Evolutionary conservation across 2,113 vertebrate genomes (phyloP), one percentile per base, ranked within the genome.

Genomic region (Nothocercus julius): DNA sequence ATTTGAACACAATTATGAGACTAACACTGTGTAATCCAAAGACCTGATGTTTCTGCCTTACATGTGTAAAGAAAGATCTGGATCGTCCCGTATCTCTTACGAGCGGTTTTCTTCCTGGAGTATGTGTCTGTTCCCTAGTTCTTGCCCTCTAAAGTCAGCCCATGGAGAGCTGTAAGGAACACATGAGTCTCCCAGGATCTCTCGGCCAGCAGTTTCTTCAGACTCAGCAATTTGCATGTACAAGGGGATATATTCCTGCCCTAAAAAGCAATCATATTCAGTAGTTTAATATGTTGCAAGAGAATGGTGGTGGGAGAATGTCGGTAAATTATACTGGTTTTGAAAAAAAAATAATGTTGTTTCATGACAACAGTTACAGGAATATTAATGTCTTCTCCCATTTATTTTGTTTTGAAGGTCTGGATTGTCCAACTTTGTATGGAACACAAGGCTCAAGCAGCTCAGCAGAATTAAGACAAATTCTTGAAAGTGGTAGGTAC

Each of bases 341-440:
- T 75, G 76, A 68, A 72, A 63, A 74, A 84, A 86, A 20, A 94
- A 85, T 70, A 44, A 38, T 13, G 4, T 76, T 84, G 13, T 44
- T 4, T 74, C 27, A 45, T 82, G 64, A 27, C 12, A 81, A 44
- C 73, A 51, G n/a, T 68, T 30, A 49, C 17, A 11, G 2, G 40
- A 69, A 81, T 87, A 40, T 53, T 82, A 42, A 73, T 68, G 1
- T 36, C 17, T 82, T 36, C 15, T 80, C 18, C 22, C 18, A 45
- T 83, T 0, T 0, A 76, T 97, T 97, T 92, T 97, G 47, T 96
- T 92, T 96, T 96, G 84, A 95, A 99, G 99, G 99, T 97, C 96
- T 99, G 94, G 99, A 99, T 85, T 99, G 98, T 96, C 97, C 98
- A 27, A 98, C 98, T 53, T 97, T 99, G 25, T 99, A 99, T 92